Conservation (phyloP, 2,888 invertebrate species). For the Arrhopalites spinosus region DNA sequence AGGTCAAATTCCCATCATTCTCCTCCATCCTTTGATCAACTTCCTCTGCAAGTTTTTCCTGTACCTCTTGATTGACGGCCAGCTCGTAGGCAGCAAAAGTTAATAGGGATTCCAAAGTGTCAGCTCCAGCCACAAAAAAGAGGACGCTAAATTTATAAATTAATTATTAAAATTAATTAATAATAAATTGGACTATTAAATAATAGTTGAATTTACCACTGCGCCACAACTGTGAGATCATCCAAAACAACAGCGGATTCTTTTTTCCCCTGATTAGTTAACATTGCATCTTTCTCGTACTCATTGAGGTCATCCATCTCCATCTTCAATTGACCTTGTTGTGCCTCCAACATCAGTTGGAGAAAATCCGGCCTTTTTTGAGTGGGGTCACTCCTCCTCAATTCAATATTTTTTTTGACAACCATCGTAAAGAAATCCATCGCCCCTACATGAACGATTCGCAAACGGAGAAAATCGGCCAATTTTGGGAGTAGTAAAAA, state of each 20-base stretch:
- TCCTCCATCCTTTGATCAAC: not conserved
- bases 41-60: conserved; percentile 23
- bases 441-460: not conserved
- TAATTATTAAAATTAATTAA: too few relatives aligned
- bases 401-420: conserved; percentile 7
- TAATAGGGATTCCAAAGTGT: not conserved
- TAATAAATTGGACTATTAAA: too few relatives aligned
- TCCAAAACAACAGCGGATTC: conserved; percentile 16
- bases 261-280: conserved; percentile 10
- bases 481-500: not conserved
- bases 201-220: too few relatives aligned
- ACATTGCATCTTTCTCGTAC: conserved; percentile 29
- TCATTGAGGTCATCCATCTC: not conserved
- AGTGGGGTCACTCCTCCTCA: not conserved
- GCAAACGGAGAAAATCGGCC: not conserved
- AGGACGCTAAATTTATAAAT: too few relatives aligned
- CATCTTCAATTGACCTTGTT: conserved; percentile 16
- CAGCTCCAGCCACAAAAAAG: conserved; percentile 21
- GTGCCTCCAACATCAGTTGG: conserved; percentile 51
- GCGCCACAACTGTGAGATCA: conserved; percentile 28
- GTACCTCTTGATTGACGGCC: conserved; percentile 6
- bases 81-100: conserved; percentile 15
- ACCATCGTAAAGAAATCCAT: conserved; percentile 14
- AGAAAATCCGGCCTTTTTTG: conserved; percentile 56
- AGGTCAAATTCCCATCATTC: conserved; percentile 41